phyloP scores from a whole-genome alignment of 2,888 invertebrate species.

The Petrolisthes cinctipes region DNA sequence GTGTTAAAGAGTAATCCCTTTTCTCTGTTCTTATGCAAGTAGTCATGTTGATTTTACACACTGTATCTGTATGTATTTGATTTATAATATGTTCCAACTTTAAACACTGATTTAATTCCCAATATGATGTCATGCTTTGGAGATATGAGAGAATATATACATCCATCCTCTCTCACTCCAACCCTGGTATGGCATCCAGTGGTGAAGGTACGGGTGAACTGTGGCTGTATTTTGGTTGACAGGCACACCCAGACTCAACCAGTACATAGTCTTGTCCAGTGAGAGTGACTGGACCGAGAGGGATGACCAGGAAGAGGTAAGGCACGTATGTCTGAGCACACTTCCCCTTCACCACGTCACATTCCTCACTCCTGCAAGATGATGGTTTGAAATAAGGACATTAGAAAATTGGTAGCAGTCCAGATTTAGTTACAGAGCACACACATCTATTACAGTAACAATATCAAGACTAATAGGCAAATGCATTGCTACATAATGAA shows the following conservation, averaged over 20 bases:
- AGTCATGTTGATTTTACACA: too few relatives aligned
- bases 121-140: too few relatives aligned
- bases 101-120: too few relatives aligned
- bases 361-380: slow-evolving; percentile 77
- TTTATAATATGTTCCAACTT: too few relatives aligned
- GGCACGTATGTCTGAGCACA: slow-evolving; percentile 94
- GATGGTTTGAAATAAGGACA: neutral
- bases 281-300: slow-evolving; percentile 67
- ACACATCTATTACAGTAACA: neutral
- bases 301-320: slow-evolving; percentile 90
- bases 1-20: too few relatives aligned
- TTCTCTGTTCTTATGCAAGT: too few relatives aligned
- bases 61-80: too few relatives aligned
- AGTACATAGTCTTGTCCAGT: slow-evolving; percentile 89
- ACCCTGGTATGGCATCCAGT: slow-evolving; percentile 52
- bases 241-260: slow-evolving; percentile 94
- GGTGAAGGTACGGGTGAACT: slow-evolving; percentile 44
- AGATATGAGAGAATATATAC: too few relatives aligned
- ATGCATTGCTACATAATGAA: too few relatives aligned
- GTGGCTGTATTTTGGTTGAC: slow-evolving; percentile 76
- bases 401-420: neutral
- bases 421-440: neutral
- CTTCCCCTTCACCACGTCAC: slow-evolving; percentile 88
- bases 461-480: neutral
- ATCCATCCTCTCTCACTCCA: slow-evolving; percentile 17